These are phyloP conservation scores for Leucoraja erinaceus DNA, from an alignment of 2,113 vertebrate genomes.

Conservation along the genomic window DNA sequence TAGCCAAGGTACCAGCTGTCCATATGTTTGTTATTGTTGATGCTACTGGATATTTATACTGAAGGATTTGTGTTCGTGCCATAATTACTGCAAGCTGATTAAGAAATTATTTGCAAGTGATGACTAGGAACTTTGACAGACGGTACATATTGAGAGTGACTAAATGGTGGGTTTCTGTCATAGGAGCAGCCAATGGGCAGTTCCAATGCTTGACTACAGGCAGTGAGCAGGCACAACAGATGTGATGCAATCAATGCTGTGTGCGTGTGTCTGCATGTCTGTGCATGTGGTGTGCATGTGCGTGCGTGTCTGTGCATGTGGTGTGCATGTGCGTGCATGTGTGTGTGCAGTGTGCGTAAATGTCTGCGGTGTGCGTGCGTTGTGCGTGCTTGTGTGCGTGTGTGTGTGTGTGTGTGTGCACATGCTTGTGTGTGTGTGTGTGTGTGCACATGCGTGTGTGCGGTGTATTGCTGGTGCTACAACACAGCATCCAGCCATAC, in stretches of 20 bases:
- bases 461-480: background rate
- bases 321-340: too few species aligned
- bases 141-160: background rate
- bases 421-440: background rate
- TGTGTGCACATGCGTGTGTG: background rate
- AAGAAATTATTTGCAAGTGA: constrained; percentile 20
- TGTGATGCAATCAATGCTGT: background rate
- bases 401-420: too few species aligned
- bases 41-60: background rate
- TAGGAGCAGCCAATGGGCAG: background rate
- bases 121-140: background rate
- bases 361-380: too few species aligned
- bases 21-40: background rate
- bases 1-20: background rate
- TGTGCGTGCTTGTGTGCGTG: too few species aligned
- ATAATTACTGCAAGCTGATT: background rate
- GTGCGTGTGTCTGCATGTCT: background rate
- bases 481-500: too few species aligned
- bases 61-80: background rate
- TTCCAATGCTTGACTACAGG: background rate
- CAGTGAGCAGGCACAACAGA: background rate
- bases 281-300: background rate
- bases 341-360: too few species aligned
- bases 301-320: background rate
- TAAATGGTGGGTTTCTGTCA: background rate